phyloP scores from a whole-genome alignment of 2,797 vertebrate species.

The Aplochiton taeniatus region DNA sequence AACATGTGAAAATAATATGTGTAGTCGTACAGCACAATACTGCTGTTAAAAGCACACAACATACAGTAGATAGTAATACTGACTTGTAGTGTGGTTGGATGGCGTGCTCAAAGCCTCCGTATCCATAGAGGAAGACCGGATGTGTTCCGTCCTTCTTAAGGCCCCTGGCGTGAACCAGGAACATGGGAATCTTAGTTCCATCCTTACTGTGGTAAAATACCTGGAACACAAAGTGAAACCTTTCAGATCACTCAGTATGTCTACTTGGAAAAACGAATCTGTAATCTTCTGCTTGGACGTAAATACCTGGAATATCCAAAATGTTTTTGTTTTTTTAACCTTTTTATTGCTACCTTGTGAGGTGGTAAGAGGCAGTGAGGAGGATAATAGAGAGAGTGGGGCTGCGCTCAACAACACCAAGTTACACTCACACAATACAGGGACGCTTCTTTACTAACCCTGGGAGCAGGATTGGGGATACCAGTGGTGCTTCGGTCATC shows the following conservation, averaged over 20 bases:
- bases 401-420: not conserved
- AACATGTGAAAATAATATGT: too few species aligned
- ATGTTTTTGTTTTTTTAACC: too few species aligned
- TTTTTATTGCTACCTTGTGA: too few species aligned
- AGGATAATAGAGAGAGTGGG: not conserved
- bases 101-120: slow-evolving; percentile 76
- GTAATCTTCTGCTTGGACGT: not conserved
- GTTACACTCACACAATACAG: not conserved
- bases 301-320: too few species aligned
- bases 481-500: not conserved
- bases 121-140: slow-evolving; percentile 77
- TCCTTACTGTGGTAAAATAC: slow-evolving; percentile 79
- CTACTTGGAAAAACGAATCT: too few species aligned
- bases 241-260: not conserved
- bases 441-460: not conserved
- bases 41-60: not conserved
- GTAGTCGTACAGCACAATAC: too few species aligned
- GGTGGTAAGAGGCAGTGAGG: too few species aligned
- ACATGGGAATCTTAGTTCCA: slow-evolving; percentile 79
- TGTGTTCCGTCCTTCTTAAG: slow-evolving; percentile 67
- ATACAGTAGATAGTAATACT: slow-evolving; percentile 23
- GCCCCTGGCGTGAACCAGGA: slow-evolving; percentile 69
- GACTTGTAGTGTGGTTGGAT: slow-evolving; percentile 77
- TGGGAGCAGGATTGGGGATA: not conserved
- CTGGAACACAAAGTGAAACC: slow-evolving; percentile 39